Percentiles rank a stretch among this genome's conserved stretches.
Evolutionary conservation across 2,113 vertebrate species (phyloP).

Genomic region (Irena cyanogastra): DNA sequence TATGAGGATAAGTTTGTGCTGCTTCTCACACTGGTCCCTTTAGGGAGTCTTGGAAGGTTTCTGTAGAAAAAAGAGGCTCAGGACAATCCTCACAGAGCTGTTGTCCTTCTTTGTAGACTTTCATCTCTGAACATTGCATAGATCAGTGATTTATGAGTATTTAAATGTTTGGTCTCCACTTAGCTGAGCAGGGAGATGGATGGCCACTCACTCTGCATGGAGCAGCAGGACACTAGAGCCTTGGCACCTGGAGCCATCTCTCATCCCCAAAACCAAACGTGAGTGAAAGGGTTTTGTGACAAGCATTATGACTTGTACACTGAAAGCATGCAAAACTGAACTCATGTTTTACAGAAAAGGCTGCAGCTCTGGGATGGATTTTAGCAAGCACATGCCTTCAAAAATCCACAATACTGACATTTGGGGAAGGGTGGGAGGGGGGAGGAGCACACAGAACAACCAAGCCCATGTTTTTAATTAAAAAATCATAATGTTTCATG

Average conservation of each 20-base stretch:
- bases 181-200: background rate
- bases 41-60: background rate
- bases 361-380: background rate
- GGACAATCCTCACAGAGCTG: background rate
- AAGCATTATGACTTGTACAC: background rate
- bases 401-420: background rate
- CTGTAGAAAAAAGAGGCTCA: background rate
- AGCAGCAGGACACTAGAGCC: accelerated
- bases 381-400: background rate
- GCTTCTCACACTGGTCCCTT: background rate
- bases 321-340: background rate
- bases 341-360: background rate
- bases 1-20: background rate
- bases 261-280: background rate
- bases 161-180: background rate
- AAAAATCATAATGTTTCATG: background rate
- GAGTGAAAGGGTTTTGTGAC: background rate
- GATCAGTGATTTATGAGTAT: background rate
- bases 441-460: background rate
- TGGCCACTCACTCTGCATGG: accelerated
- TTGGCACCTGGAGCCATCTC: background rate
- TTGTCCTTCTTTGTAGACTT: background rate
- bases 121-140: accelerated
- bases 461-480: background rate
- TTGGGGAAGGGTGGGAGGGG: background rate